Evolutionary conservation across 1,140 invertebrate genomes (phyloP).

Genomic region (Stegodyphus mimosarum): DNA sequence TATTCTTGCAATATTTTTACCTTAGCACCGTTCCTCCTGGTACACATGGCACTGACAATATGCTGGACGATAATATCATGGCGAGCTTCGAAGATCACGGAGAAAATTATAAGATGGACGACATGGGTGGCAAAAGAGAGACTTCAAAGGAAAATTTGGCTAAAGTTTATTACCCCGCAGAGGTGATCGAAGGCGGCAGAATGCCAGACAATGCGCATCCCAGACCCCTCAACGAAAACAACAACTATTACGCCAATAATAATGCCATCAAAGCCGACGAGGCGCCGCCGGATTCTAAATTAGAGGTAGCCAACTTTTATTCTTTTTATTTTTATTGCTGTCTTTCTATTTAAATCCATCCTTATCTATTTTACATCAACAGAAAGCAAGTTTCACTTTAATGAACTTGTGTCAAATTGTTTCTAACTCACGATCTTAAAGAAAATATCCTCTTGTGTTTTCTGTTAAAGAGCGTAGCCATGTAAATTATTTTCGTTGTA

Average conservation of each 20-base stretch:
- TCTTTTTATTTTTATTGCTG: constrained; percentile 2
- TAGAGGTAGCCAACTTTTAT: constrained; percentile 20
- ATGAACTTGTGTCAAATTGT: too few species aligned
- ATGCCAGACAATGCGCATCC: constrained; percentile 15
- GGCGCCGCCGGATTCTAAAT: constrained; percentile 1
- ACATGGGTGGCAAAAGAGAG: constrained; percentile 16
- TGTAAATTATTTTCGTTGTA: too few species aligned
- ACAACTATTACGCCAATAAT: constrained; percentile 53
- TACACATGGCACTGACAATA: constrained; percentile 70
- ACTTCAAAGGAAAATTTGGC: constrained; percentile 39
- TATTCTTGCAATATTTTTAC: constrained; percentile 60
- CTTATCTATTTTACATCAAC: too few species aligned
- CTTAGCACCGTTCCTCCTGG: constrained; percentile 67
- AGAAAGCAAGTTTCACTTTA: too few species aligned
- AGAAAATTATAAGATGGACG: constrained; percentile 72
- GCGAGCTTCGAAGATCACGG: constrained; percentile 75
- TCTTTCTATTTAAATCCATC: background rate
- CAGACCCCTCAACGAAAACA: constrained; percentile 33
- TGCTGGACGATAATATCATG: constrained; percentile 69
- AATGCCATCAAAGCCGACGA: constrained; percentile 29
- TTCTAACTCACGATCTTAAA: too few species aligned
- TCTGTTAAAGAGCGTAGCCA: too few species aligned
- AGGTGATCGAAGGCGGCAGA: background rate
- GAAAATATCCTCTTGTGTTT: too few species aligned
- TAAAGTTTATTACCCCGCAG: constrained; percentile 4